These are phyloP conservation scores for Motacilla tschutschensis DNA, from an alignment of 2,113 vertebrate genomes.

Conservation along the genomic window DNA sequence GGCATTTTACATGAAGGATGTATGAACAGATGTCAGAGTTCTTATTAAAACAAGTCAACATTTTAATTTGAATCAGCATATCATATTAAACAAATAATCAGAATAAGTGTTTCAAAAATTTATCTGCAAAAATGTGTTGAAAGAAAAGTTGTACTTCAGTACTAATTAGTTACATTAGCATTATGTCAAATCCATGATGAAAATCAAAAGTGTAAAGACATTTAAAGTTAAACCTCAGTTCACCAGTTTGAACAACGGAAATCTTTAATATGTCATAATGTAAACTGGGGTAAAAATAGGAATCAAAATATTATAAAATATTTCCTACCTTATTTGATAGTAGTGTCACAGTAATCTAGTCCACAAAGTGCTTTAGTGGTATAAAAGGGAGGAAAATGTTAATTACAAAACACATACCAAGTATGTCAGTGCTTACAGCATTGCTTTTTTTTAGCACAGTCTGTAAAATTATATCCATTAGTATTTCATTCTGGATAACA, in stretches of 20 bases:
- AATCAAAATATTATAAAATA: not conserved
- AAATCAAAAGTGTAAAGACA: slow-evolving; percentile 1
- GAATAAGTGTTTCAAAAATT: not conserved
- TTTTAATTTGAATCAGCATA: not conserved
- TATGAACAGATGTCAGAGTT: not conserved
- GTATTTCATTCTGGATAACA: not conserved
- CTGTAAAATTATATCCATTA: not conserved
- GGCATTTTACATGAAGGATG: not conserved
- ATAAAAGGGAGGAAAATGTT: not conserved
- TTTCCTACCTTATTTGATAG: not conserved
- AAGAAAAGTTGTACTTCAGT: not conserved
- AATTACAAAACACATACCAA: not conserved
- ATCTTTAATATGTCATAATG: not conserved
- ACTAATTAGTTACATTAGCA: not conserved
- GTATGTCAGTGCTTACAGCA: not conserved
- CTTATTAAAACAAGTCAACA: not conserved
- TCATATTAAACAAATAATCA: not conserved
- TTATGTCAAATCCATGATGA: not conserved
- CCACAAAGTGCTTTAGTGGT: not conserved
- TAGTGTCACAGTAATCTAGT: not conserved
- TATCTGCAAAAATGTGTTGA: not conserved
- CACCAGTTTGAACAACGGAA: not conserved
- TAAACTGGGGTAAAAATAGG: not conserved
- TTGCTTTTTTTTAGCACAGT: not conserved
- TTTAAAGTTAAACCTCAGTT: not conserved